Conservation (phyloP, 2,113 vertebrate species). For the Xenus cinereus region DNA sequence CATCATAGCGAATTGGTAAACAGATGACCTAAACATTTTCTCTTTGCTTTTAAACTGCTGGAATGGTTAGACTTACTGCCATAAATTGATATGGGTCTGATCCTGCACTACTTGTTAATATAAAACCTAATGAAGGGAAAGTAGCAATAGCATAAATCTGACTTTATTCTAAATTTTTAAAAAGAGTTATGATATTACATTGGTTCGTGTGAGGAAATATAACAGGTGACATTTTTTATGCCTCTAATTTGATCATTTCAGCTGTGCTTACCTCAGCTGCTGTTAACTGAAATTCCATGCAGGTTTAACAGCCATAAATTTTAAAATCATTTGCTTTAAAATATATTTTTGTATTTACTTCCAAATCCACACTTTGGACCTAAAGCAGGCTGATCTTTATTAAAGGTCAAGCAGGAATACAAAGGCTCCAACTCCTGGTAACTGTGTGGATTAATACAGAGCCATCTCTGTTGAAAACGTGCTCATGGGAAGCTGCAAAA, state of each 20-base stretch:
- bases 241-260: background rate
- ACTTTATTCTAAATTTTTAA: background rate
- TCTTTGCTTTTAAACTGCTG: background rate
- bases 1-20: background rate
- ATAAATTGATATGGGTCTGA: background rate
- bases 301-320: background rate
- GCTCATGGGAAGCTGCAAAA: background rate
- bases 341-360: background rate
- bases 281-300: background rate
- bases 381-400: background rate
- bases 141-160: background rate
- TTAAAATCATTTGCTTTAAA: constrained; percentile 11
- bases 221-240: background rate
- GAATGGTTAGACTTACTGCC: background rate
- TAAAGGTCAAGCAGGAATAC: background rate
- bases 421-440: background rate
- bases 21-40: background rate
- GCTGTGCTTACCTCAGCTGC: background rate
- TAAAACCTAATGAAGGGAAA: background rate
- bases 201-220: background rate
- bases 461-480: background rate
- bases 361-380: background rate
- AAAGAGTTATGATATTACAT: background rate
- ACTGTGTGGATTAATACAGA: background rate
- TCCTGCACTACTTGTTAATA: background rate